Evolutionary conservation across 2,888 invertebrate genomes (phyloP).

Genomic region (Diaphora mendica): DNA sequence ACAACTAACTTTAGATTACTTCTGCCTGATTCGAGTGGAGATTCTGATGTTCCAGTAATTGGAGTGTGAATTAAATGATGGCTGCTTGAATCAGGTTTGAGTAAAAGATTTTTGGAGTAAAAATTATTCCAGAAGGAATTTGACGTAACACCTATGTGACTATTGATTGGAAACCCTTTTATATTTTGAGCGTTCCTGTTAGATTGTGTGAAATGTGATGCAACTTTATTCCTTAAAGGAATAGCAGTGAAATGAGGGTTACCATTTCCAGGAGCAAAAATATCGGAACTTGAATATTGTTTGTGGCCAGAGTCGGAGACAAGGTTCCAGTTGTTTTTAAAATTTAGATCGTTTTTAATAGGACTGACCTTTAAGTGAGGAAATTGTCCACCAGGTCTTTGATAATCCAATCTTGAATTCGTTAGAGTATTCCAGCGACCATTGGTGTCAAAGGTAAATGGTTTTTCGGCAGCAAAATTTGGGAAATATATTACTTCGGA

Average conservation of each 20-base stretch:
- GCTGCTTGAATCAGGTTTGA: background rate
- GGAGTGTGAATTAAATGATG: background rate
- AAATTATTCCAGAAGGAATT: background rate
- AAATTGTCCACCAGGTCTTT: background rate
- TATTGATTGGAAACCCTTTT: background rate
- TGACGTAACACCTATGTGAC: background rate
- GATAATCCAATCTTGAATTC: background rate
- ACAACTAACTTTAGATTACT: background rate
- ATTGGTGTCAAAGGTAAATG: background rate
- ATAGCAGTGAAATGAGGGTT: background rate
- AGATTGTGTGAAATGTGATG: background rate
- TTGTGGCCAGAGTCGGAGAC: background rate
- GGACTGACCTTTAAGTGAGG: background rate
- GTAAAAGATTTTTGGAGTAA: background rate
- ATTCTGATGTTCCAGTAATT: background rate
- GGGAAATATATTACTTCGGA: background rate
- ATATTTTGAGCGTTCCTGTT: background rate
- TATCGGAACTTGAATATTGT: background rate
- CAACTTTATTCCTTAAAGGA: background rate
- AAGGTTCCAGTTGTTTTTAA: background rate
- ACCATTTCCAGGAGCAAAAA: background rate
- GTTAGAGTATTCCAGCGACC: background rate
- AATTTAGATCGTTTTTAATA: background rate
- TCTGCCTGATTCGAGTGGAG: background rate
- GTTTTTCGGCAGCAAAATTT: background rate